Evolutionary conservation across 2,888 invertebrate species (phyloP), one percentile per base, ranked within the genome.

Genomic region (Pegoplata infirma): DNA sequence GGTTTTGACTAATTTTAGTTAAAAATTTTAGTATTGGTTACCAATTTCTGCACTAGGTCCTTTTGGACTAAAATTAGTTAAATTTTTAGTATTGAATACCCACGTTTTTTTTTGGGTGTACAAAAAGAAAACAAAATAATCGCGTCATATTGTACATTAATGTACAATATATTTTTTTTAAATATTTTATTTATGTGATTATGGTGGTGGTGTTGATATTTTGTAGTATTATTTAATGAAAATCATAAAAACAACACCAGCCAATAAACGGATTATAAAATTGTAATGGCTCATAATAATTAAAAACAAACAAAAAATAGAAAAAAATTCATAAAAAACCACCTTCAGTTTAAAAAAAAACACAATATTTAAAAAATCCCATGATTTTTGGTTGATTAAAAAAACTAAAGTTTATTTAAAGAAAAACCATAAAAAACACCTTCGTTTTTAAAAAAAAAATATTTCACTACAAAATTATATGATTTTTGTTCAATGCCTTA

Each of bases 191-290:
- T 19, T 59, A n/a, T 16, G 8, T 7, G 21, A 19, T 23, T 78
- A 4, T 10, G 40, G 49, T 58, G 25, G 47, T 17, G 36, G 36
- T 63, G 36, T 12, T 51, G 14, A 19, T 69, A 51, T 53, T 56
- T 72, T 36, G 7, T 56, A 36, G 55, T 59, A 32, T 44, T 14
- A 28, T 56, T 63, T 14, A 19, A 16, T 16, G 17, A 16, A 16
- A 28, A 16, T 17, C 47, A 19, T 19, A 25, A 25, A 55, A 64
- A 47, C 5, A 6, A 55, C 55, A 63, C 40, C 66, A 76, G 53
- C 58, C 75, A 80, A 83, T 81, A 81, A 82, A 83, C 82, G 66
- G 80, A 64, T 77, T 68, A 73, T 73, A 64, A 78, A 72, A 78
- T 80, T 66, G 76, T 69, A 76, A 78, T 79, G 66, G 68, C 69